Base-by-base conservation (phyloP, 1,140 invertebrate species). In the Aricia agestis region DNA sequence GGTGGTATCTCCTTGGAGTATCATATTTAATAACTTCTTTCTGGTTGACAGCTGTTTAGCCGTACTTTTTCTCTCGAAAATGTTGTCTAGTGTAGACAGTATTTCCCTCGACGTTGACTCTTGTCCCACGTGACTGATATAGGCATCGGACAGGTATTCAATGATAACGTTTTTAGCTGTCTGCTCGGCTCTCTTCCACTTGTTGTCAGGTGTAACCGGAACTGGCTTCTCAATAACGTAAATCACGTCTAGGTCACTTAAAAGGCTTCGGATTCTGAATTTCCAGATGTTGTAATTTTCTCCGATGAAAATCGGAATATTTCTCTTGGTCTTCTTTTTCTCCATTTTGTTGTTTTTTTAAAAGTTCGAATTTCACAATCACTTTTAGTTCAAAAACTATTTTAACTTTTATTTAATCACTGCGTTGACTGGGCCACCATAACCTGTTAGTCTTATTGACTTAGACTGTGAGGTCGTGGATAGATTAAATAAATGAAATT, bases 31-130 rank as follows among this genome's bases (percentile, higher is more conserved):
- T 69, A 90, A 75, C 74, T 79, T 79, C 66, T 92, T 92, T 25
- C 83, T 70, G 25, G 86, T 25, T 6, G 81, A 76, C 61, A 91
- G 70, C 71, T 90, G 84, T 4, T 80, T 86, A 13, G 85, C 84
- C 36, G 85, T 68, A 78, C 83, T 91, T 81, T 86, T 85, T 17
- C 87, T 71, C 70, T 90, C 83, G 68, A 87, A 92, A 1, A 91
- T 68, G 6, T 67, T 68, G 75, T 92, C 85, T 65, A 92, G 76
- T 59, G 76, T 82, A 66, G 76, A 63, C 19, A 90, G 76, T 72
- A 92, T 86, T 52, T 83, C 67, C 69, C 74, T 79, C 10, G 84
- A 82, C 6, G 80, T 81, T 18, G 57, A 59, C 18, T 78, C 78
- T 61, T 72, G 70, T 70, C 77, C 81, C 2, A 79, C 83, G 74